phyloP scores from a whole-genome alignment of 2,113 vertebrate genomes.

The Romanogobio albipinnatus region DNA sequence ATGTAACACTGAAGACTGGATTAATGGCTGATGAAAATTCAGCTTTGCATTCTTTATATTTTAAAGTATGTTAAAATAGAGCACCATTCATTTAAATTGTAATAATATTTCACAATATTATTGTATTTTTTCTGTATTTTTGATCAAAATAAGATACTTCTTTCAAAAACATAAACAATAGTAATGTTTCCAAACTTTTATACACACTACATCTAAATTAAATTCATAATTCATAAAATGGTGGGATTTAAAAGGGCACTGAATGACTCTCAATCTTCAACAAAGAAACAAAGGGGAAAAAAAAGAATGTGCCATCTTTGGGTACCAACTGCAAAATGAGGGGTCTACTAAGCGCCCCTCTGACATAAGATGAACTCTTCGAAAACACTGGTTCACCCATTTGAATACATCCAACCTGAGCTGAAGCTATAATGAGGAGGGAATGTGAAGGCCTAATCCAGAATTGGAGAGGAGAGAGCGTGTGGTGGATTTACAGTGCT shows the following conservation, averaged over 20 bases:
- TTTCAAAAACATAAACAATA: no score
- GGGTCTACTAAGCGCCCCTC: neutral
- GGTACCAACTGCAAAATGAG: neutral
- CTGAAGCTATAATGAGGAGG: conserved; percentile 27
- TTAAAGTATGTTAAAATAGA: no score
- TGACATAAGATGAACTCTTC: conserved; percentile 36
- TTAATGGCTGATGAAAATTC: no score
- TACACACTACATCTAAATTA: no score
- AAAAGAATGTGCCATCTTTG: neutral
- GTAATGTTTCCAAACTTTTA: no score
- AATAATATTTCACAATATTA: no score
- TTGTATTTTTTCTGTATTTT: no score
- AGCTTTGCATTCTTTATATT: no score
- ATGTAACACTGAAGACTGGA: no score
- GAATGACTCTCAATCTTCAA: conserved; percentile 1
- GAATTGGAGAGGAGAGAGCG: conserved; percentile 41
- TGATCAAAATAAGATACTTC: no score
- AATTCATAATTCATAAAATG: neutral
- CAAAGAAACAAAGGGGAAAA: neutral
- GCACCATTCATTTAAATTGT: no score
- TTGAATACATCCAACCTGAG: conserved; percentile 42
- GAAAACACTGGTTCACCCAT: conserved; percentile 6
- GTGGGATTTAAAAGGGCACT: neutral
- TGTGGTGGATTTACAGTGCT: conserved; percentile 87
- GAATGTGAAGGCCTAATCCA: conserved; percentile 51